Base-by-base conservation (phyloP, 2,888 invertebrate genomes). In the Drosophila anomelani region DNA sequence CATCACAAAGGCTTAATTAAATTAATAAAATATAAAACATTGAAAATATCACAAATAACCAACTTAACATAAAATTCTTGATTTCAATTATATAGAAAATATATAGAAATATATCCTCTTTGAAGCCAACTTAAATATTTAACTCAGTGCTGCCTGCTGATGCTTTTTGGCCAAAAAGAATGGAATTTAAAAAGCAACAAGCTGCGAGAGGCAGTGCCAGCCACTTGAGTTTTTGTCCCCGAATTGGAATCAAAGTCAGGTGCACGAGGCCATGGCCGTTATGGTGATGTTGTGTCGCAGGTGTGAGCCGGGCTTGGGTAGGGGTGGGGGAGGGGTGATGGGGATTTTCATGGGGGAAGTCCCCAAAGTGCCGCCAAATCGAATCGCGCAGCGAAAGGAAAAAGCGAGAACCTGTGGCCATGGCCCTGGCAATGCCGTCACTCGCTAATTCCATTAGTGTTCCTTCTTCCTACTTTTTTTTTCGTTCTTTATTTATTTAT, bases 381-480 rank as follows among this genome's bases (percentile, higher is more conserved):
- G 63, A 68, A 68, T 55, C 53, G 66, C 53, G 66, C 54, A 53
- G 38, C 26, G 46, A 26, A 38, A 59, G 39, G 51, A 36, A 51
- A 53, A 23, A 36, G 51, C 36, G 36, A 53, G 53, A 56, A 56
- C 53, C 57, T 53, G 64, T 44, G 63, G 43, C 53, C 49, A 63
- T 72, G 72, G 66, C 73, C 46, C 59, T 74, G 74, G 41, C 73
- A 73, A 56, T 58, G 79, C 38, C 66, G 78, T 51, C 67, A 80
- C 58, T 46, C 58, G 66, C 66, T 73, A 73, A 73, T 73, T 58
- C 66, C 74, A 73, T 73, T 73, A 73, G 74, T 59, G 41, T 39
- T 32, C n/a, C 29, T 47, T 43, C 51, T 36, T 23, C 20, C 46
- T 46, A 15, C 20, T 13, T 32, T 20, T 34, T 8, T 51, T n/a